A percentile compares a stretch with the other conserved stretches of the same genome.
Conservation (phyloP, 2,888 invertebrate species). For the Drosophila fulvimacula region DNA sequence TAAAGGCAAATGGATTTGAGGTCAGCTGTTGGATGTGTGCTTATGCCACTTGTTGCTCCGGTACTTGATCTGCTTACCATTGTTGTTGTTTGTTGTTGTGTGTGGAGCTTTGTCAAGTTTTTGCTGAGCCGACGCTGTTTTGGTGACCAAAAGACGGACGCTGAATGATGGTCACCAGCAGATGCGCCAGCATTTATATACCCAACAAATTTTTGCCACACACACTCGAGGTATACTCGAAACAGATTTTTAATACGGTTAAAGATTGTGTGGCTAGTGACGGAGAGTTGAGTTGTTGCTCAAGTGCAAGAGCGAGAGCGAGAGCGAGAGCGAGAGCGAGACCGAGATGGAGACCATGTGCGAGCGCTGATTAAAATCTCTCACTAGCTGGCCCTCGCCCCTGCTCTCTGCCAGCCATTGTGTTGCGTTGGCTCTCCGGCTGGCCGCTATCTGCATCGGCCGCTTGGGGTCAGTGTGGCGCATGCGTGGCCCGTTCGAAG, state of each 20-base stretch:
- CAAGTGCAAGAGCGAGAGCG: too few species aligned
- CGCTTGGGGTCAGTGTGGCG: constrained; percentile 34
- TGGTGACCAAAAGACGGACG: constrained; percentile 60
- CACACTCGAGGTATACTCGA: constrained; percentile 23
- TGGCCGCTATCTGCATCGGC: constrained; percentile 11
- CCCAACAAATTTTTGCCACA: constrained; percentile 21
- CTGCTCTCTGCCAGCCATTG: background rate
- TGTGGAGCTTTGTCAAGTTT: constrained; percentile 41
- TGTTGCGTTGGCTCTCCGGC: constrained; percentile 1
- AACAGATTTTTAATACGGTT: constrained; percentile 27
- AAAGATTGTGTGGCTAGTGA: constrained; percentile 17
- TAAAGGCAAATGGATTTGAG: constrained; percentile 46
- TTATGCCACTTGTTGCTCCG: constrained; percentile 10
- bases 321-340: constrained; percentile 23
- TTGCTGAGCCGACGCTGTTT: constrained; percentile 56
- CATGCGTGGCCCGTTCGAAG: constrained; percentile 36
- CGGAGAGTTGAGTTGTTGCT: constrained; percentile 17
- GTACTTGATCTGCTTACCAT: constrained; percentile 61
- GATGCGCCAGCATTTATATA: constrained; percentile 72
- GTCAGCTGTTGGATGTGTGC: constrained; percentile 41
- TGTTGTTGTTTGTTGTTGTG: constrained; percentile 69
- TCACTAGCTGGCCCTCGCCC: background rate
- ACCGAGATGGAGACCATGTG: background rate
- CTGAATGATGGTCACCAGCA: constrained; percentile 71
- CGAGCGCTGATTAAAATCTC: constrained; percentile 35